These are phyloP conservation scores for Ommatoiulus sabulosus DNA, from an alignment of 2,888 invertebrate species.

Conservation along the genomic window DNA sequence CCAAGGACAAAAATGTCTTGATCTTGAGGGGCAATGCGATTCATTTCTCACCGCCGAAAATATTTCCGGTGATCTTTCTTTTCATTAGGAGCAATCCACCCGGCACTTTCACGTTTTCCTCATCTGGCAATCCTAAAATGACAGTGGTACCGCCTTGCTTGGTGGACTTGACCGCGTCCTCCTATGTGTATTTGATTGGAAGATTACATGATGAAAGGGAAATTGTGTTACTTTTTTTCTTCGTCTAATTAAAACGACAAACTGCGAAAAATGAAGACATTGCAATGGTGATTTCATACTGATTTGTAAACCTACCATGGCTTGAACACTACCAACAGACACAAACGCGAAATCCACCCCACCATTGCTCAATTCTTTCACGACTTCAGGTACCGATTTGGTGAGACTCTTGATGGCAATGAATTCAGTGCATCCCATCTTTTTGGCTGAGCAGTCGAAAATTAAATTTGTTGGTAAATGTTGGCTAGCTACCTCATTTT, in stretches of 20 bases:
- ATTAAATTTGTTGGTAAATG: too few relatives aligned
- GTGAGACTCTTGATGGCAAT: slow-evolving; percentile 9
- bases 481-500: too few relatives aligned
- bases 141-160: background rate
- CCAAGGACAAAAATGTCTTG: background rate
- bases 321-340: background rate
- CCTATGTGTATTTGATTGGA: too few relatives aligned
- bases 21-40: background rate
- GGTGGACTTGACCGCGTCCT: slow-evolving; percentile 21
- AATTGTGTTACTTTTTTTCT: background rate
- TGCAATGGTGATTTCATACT: too few relatives aligned
- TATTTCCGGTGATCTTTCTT: background rate
- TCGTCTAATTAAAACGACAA: too few relatives aligned
- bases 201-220: too few relatives aligned
- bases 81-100: background rate
- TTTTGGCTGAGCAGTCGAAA: slow-evolving; percentile 23
- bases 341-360: slow-evolving; percentile 44
- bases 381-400: slow-evolving; percentile 39
- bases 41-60: background rate
- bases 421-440: slow-evolving; percentile 56
- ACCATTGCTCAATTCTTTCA: background rate
- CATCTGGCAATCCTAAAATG: slow-evolving; percentile 17
- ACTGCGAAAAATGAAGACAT: background rate
- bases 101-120: background rate
- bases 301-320: slow-evolving; percentile 1